These are phyloP conservation scores for Incurvaria masculella DNA, from an alignment of 2,888 invertebrate species.

Conservation along the genomic window DNA sequence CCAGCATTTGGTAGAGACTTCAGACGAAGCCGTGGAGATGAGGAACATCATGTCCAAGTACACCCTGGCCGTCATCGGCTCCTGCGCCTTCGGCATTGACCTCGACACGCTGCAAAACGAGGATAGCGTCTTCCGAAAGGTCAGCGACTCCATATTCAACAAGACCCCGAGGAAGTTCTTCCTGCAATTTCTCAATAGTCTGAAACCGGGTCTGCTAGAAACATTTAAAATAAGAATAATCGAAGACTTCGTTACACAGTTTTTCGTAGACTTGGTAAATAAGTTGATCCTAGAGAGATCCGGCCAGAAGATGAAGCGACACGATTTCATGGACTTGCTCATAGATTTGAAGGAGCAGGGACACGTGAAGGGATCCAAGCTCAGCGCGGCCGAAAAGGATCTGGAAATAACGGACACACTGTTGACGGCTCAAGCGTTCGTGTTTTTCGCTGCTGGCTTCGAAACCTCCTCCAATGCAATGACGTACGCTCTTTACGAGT, in stretches of 20 bases:
- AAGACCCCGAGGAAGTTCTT: slow-evolving; percentile 8
- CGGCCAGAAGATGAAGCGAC: slow-evolving; percentile 5
- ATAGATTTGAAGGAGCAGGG: slow-evolving; percentile 8
- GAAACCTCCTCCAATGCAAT: slow-evolving; percentile 2
- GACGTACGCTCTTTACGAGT: background rate
- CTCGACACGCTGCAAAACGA: slow-evolving; percentile 7
- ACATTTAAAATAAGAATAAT: slow-evolving; percentile 7
- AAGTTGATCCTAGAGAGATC: slow-evolving; percentile 9
- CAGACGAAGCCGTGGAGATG: background rate
- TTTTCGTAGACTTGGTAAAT: slow-evolving; percentile 9
- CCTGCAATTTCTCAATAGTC: slow-evolving; percentile 1
- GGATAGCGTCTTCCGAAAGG: slow-evolving; percentile 6
- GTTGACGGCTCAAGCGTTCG: slow-evolving; percentile 3
- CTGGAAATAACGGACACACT: slow-evolving; percentile 4
- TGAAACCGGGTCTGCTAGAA: slow-evolving; percentile 11
- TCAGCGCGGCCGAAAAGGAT: background rate
- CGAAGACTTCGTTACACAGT: slow-evolving; percentile 7
- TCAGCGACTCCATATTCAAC: slow-evolving; percentile 8
- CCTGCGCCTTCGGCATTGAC: slow-evolving; percentile 12
- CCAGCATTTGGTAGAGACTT: background rate
- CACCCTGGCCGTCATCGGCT: slow-evolving; percentile 10
- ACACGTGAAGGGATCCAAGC: slow-evolving; percentile 7
- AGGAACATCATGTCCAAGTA: slow-evolving; percentile 2
- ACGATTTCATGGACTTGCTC: slow-evolving; percentile 13
- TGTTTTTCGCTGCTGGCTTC: background rate